Evolutionary conservation across 2,797 vertebrate species (phyloP).

Genomic region (Pangasius larnaudii): DNA sequence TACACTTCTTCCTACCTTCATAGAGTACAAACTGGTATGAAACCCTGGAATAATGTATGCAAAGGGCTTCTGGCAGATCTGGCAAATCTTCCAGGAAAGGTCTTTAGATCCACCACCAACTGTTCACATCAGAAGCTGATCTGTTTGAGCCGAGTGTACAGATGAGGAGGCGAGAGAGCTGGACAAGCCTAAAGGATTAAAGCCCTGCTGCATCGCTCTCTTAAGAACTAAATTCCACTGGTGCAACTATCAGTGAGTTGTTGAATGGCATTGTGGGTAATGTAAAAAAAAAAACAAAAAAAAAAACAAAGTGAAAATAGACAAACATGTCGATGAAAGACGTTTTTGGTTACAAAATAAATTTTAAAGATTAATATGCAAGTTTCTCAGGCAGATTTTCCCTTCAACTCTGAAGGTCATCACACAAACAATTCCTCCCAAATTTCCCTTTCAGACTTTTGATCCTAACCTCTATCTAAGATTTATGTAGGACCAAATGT

Average conservation of each 20-base stretch:
- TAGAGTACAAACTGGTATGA: background rate
- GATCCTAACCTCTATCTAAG: background rate
- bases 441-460: background rate
- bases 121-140: background rate
- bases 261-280: background rate
- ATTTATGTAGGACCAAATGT: background rate
- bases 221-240: background rate
- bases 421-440: background rate
- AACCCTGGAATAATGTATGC: background rate
- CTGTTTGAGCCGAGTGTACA: background rate
- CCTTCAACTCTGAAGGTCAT: background rate
- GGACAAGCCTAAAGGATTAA: background rate
- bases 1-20: background rate
- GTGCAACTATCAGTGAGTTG: background rate
- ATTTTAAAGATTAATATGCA: background rate
- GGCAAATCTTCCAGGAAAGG: background rate
- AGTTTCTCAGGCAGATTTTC: background rate
- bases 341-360: too few relatives aligned
- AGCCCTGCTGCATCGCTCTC: background rate
- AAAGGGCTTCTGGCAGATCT: background rate
- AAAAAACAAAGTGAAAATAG: background rate
- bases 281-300: background rate
- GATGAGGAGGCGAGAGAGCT: background rate
- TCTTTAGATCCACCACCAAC: conserved; percentile 7
- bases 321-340: background rate